Conservation (phyloP, 2,797 vertebrate genomes). For the Bovichtus diacanthus region DNA sequence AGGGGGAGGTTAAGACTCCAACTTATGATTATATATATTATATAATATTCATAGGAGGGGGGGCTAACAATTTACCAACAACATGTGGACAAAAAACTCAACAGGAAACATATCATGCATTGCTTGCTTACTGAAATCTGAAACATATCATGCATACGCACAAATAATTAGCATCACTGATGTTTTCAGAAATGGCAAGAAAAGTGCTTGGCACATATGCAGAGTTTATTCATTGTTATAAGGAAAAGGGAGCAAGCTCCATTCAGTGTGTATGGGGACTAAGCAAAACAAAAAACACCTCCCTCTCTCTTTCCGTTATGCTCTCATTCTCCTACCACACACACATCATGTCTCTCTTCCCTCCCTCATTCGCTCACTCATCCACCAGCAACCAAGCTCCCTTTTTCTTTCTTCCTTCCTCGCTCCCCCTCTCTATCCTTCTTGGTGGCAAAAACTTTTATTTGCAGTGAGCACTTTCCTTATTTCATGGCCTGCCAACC, state of each 20-base stretch:
- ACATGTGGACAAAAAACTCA: not conserved
- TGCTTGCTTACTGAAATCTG: not conserved
- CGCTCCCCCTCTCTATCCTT: conserved; percentile 15
- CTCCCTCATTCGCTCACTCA: conserved; percentile 13
- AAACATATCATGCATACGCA: not conserved
- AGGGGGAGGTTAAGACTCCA: not conserved
- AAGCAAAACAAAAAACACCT: conserved; percentile 8
- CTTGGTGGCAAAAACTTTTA: conserved; percentile 70
- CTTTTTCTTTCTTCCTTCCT: not conserved
- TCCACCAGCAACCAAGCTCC: conserved; percentile 9
- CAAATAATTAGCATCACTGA: not conserved
- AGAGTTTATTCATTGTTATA: conserved; percentile 2
- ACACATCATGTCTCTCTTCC: not conserved
- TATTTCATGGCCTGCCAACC: conserved; percentile 85
- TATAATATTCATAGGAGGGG: not conserved
- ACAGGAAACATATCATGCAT: not conserved
- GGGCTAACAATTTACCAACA: conserved; percentile 16
- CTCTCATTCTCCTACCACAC: not conserved
- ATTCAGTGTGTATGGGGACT: conserved; percentile 24
- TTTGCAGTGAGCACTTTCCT: conserved; percentile 74
- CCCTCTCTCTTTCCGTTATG: not conserved
- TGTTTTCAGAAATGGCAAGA: not conserved
- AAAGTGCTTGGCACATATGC: not conserved
- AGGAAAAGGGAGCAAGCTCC: not conserved
- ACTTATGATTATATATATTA: too few species aligned